Base-by-base conservation (phyloP, 53 echinoderm and acorn worm genomes). In the Temnopleurus reevesii region DNA sequence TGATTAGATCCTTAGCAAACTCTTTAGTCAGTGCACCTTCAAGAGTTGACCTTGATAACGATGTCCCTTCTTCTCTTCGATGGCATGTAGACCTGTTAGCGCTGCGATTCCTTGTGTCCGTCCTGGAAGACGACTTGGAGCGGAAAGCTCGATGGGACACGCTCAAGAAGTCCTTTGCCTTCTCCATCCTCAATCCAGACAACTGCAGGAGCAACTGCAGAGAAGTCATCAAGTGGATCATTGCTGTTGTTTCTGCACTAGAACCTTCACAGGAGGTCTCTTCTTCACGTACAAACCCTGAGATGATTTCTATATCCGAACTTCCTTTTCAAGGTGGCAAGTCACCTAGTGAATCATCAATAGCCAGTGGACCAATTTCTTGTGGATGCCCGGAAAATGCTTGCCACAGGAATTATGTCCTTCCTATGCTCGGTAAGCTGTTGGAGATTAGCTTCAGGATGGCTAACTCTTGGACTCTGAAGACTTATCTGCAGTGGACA, bases 61-160 rank as follows among this genome's bases (percentile, higher is more conserved):
- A 17, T 31, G 63, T 2, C 19, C 34, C 45, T 43, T 8, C 49
- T 28, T 18, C 27, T 29, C n/a, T 53, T 29, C 21, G 53, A 23
- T 87, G 88, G 88, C 88, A 87, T 53, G 30, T 24, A 26, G 51
- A 87, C 53, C 71, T 87, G 2, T 17, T 49, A 0, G 25, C 47
- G 28, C 45, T 87, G 23, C 49, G 29, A 19, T 71, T 49, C 71
- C 47, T 87, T 30, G 88, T 71, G 66, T 54, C 53, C 6, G 53
- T 87, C 43, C 53, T 87, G 29, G 88, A 87, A 71, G 88, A 87
- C 24, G 88, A 87, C n/a, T 7, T 87, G n/a, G 88, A 87, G 35
- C 53, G 88, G 29, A 87, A 87, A 36, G 21, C 55, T 10, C 46
- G 71, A 33, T 87, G 88, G 88, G 26, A 66, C 35, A 87, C 88